Evolutionary conservation across 1,140 invertebrate species (phyloP), one percentile per base, ranked within the genome.

Genomic region (Hormaphis cornu): DNA sequence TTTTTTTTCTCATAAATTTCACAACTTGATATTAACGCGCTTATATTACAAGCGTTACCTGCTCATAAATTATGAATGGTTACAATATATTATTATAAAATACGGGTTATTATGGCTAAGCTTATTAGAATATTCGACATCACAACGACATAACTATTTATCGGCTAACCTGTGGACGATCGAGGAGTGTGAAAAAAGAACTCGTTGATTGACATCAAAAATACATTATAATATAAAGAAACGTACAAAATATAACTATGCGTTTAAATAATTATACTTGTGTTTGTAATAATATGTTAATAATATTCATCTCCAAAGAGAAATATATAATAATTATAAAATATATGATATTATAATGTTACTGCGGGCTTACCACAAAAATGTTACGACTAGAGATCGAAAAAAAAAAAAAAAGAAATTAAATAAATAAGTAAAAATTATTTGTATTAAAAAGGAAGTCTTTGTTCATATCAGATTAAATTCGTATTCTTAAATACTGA

Each of bases 391-490:
- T 58, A 58, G 54, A 58, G 54, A 58, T 58, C 54, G 40, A 37
- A 22, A 58, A 40, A 58, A 58, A 58, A 35, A 35, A 54, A 54
- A 53, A 53, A 30, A 26, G n/a, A 50, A 48, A 14, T 24, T 6
- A 24, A 26, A 30, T 53, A 53, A 16, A 16, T 20, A 33, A 20
- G 35, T 12, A 18, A 22, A 14, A 35, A 22, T 12, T 9, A 37
- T 37, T 37, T 58, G 16, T 24, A 40, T 37, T 58, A 40, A 58
- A 58, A 58, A 40, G 33, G 54, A 58, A 58, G 54, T 58, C 54
- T 58, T 58, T 58, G 54, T 58, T 58, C 54, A 2, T 58, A 58
- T 58, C 54, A 58, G 54, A 58, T 58, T 40, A 40, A 58, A 40
- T 37, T 58, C 14, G 28, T 16, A 20, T 58, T 40, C 35, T 40